Conservation (phyloP, 2,113 vertebrate species). For the Mesoclemmys tuberculata region DNA sequence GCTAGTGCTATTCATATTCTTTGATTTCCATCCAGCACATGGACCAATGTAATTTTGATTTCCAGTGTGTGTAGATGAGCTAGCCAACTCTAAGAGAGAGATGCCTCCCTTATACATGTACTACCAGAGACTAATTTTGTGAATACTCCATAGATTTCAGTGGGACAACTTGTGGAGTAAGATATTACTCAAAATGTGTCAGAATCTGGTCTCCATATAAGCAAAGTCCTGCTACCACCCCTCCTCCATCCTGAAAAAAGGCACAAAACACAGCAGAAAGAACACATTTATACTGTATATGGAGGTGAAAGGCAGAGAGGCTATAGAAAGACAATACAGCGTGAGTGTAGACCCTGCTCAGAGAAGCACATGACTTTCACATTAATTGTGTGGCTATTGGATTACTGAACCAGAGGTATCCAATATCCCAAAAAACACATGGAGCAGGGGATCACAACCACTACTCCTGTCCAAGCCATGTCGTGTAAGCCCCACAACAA, state of each 20-base stretch:
- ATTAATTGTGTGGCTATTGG: neutral
- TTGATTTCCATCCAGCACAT: neutral
- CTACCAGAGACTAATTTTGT: too few species aligned
- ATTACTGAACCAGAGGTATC: fast-evolving
- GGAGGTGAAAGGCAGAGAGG: neutral
- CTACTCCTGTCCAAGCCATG: neutral
- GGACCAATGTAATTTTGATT: neutral
- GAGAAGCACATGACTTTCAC: neutral
- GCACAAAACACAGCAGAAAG: neutral
- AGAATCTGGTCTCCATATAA: neutral
- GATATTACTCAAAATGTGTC: too few species aligned
- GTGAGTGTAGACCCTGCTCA: neutral
- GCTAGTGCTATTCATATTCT: neutral
- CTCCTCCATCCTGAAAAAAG: neutral
- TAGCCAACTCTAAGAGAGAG: too few species aligned
- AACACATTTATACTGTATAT: neutral
- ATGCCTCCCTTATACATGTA: too few species aligned
- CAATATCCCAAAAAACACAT: neutral
- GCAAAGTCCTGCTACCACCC: neutral
- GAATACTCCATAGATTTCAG: too few species aligned
- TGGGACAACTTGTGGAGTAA: too few species aligned
- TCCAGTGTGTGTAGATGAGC: too few species aligned
- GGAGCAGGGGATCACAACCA: neutral
- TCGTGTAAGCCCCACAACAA: neutral
- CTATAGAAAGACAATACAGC: neutral